Percentiles rank a stretch among this genome's conserved stretches.
Evolutionary conservation across 2,113 vertebrate species (phyloP).

Genomic region (Psophia crepitans): DNA sequence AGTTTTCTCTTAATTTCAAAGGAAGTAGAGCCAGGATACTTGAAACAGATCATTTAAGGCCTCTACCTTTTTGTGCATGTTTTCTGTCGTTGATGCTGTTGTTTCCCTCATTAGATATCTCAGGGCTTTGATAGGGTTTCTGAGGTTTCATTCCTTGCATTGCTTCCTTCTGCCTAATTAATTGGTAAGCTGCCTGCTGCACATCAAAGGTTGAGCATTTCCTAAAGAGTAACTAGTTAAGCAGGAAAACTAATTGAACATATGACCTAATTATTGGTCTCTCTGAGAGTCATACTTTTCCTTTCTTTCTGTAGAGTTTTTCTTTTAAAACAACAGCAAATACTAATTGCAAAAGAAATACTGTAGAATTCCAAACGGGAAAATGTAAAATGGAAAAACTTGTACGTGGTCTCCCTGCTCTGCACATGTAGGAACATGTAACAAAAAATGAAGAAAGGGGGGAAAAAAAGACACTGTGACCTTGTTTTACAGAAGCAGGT

Average conservation of each 20-base stretch:
- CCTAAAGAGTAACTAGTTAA: conserved; percentile 52
- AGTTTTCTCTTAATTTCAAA: conserved; percentile 31
- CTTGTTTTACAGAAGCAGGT: conserved; percentile 21
- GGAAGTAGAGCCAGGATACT: background rate
- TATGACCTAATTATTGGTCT: conserved; percentile 71
- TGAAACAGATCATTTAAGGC: conserved; percentile 5
- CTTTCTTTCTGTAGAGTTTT: conserved; percentile 61
- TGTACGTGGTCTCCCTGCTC: background rate
- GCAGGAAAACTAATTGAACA: conserved; percentile 68
- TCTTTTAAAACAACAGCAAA: conserved; percentile 58
- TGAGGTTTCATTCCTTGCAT: conserved; percentile 46
- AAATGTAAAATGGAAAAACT: background rate
- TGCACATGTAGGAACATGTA: background rate
- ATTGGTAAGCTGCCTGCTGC: conserved; percentile 34
- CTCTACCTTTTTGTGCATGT: background rate
- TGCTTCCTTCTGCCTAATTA: conserved; percentile 57
- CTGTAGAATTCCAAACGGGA: conserved; percentile 2
- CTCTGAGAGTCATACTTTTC: conserved; percentile 52
- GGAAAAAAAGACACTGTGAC: background rate
- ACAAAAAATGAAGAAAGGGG: background rate
- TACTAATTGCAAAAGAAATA: conserved; percentile 33
- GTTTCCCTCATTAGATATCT: conserved; percentile 53
- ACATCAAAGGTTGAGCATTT: conserved; percentile 65
- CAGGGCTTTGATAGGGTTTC: conserved; percentile 46
- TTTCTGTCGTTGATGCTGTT: conserved; percentile 24